A percentile compares a stretch with the other conserved stretches of the same genome.
phyloP scores from a whole-genome alignment of 64 coral and sea anemone species.

The Montipora efflorescens region DNA sequence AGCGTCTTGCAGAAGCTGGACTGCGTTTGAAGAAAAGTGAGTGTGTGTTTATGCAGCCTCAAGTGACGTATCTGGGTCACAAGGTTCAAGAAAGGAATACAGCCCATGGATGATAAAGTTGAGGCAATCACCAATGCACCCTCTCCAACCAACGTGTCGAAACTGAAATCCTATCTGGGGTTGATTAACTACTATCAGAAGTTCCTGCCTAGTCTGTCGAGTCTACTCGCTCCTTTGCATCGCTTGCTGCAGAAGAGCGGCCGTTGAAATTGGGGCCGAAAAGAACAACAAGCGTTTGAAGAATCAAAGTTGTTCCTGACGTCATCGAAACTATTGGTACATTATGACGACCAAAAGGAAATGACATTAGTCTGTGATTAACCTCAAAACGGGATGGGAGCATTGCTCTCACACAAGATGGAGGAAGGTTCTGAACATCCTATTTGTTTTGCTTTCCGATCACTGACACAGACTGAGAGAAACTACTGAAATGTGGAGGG shows the following conservation, averaged over 20 bases:
- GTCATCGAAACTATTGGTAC: neutral
- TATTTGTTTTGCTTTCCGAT: neutral
- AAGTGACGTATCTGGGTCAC: neutral
- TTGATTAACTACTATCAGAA: neutral
- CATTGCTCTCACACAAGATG: neutral
- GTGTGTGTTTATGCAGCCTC: neutral
- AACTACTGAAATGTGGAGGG: neutral
- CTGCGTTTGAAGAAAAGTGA: neutral
- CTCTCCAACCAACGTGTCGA: too few species aligned
- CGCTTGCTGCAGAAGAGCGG: neutral
- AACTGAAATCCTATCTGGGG: neutral
- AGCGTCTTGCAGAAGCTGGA: neutral
- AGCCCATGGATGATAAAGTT: too few species aligned
- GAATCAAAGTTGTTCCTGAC: too few species aligned
- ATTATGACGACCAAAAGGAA: neutral
- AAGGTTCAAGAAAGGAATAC: too few species aligned
- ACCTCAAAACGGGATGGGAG: neutral
- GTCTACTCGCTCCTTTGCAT: too few species aligned
- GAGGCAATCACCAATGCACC: too few species aligned
- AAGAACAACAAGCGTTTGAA: neutral
- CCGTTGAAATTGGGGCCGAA: too few species aligned
- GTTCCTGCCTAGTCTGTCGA: too few species aligned
- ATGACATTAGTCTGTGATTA: neutral
- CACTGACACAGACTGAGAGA: neutral
- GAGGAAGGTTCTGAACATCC: neutral